Conservation (phyloP, 2,888 invertebrate species). For the Crocallis elinguaria region DNA sequence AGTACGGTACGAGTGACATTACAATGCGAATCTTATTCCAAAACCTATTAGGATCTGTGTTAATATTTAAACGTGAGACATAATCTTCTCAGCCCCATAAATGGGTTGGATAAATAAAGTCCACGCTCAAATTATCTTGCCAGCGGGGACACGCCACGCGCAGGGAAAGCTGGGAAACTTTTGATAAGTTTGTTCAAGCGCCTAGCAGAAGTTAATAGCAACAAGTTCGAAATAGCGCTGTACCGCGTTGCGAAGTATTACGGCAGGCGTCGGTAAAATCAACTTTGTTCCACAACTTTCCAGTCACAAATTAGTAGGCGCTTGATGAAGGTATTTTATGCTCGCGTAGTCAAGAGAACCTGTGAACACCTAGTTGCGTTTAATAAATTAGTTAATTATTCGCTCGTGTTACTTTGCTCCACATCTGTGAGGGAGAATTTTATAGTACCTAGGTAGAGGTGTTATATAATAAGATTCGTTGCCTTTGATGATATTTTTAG, state of each 20-base stretch:
- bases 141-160: neutral
- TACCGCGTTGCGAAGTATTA: conserved; percentile 21
- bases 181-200: conserved; percentile 36
- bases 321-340: conserved; percentile 35
- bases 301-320: conserved; percentile 30
- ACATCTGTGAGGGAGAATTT: conserved; percentile 19
- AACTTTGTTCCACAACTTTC: conserved; percentile 38
- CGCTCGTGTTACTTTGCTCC: conserved; percentile 38
- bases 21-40: neutral
- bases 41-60: conserved; percentile 11
- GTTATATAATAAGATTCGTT: neutral
- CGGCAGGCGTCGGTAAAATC: conserved; percentile 42
- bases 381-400: conserved; percentile 40
- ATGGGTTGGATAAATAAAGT: conserved; percentile 12
- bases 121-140: conserved; percentile 12
- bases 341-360: conserved; percentile 29
- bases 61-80: conserved; percentile 17
- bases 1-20: too few relatives aligned
- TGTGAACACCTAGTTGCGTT: conserved; percentile 14
- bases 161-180: conserved; percentile 9
- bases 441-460: conserved; percentile 9
- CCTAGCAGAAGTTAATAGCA: conserved; percentile 48
- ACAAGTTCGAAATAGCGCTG: conserved; percentile 41
- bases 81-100: conserved; percentile 3
- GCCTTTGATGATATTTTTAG: too few relatives aligned